Conservation (phyloP, 2,888 invertebrate genomes). For the Acutogordius australiensis region DNA sequence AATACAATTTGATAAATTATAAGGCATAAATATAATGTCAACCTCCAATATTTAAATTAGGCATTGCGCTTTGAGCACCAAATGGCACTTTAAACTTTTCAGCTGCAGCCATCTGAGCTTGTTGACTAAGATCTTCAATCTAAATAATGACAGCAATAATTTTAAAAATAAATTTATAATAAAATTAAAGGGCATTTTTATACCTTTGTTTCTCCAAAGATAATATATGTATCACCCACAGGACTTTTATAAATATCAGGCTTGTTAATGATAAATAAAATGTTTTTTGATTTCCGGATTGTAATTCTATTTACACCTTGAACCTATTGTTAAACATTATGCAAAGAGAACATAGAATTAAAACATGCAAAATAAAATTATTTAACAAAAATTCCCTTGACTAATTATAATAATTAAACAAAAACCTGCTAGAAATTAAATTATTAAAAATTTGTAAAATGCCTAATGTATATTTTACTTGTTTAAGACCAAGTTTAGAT, state of each 20-base stretch:
- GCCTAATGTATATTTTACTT: too few species aligned
- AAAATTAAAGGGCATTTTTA: conserved; percentile 8
- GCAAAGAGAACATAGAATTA: conserved; percentile 15
- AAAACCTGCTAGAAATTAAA: too few species aligned
- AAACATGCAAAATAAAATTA: too few species aligned
- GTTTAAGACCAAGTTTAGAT: conserved; percentile 81
- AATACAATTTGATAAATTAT: too few species aligned
- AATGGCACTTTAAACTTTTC: conserved; percentile 85
- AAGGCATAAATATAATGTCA: too few species aligned
- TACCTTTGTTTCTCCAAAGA: conserved; percentile 87
- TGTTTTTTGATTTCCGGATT: conserved; percentile 92
- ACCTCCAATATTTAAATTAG: too few species aligned
- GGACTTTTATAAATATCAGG: conserved; percentile 94
- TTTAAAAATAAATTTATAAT: not conserved
- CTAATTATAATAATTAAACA: too few species aligned
- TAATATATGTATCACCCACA: conserved; percentile 77
- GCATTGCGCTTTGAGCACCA: too few species aligned
- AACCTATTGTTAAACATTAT: conserved; percentile 32
- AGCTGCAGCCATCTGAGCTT: conserved; percentile 79
- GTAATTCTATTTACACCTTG: conserved; percentile 81
- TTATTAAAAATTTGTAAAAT: too few species aligned
- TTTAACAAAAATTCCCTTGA: too few species aligned
- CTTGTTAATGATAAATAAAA: conserved; percentile 88
- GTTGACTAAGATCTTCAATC: conserved; percentile 94
- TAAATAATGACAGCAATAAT: conserved; percentile 17